Evolutionary conservation across 2,888 invertebrate genomes (phyloP).

Genomic region (Microplitis deprimator): DNA sequence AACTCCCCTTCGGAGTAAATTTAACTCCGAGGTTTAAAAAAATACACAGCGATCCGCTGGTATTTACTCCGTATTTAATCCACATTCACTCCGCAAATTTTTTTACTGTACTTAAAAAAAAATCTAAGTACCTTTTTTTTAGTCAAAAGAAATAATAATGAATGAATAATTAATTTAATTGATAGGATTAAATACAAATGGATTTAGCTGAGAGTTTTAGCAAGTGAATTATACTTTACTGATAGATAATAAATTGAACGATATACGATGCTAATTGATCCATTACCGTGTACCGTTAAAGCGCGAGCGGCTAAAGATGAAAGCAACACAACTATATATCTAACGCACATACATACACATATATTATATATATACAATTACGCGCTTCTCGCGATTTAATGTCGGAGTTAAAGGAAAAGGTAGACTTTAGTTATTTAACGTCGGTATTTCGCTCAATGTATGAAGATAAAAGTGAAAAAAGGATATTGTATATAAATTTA

Average conservation of each 20-base stretch:
- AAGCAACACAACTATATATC: conserved; percentile 2
- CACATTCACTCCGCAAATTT: too few relatives aligned
- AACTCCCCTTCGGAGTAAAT: too few relatives aligned
- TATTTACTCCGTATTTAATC: too few relatives aligned
- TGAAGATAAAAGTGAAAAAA: background rate
- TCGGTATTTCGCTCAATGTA: background rate
- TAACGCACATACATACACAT: background rate
- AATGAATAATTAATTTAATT: background rate
- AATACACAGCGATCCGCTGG: too few relatives aligned
- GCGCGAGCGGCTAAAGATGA: conserved; percentile 28
- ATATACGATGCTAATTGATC: conserved; percentile 47
- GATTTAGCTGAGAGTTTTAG: background rate
- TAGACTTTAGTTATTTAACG: background rate
- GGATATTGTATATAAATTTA: too few relatives aligned
- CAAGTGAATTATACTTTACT: conserved; percentile 23
- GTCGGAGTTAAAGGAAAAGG: background rate
- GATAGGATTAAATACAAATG: background rate
- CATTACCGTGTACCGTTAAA: conserved; percentile 40
- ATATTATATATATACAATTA: background rate
- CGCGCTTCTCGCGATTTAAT: background rate
- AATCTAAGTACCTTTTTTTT: too few relatives aligned
- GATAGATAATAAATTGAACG: conserved; percentile 31
- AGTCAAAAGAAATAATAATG: background rate
- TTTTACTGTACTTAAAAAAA: too few relatives aligned
- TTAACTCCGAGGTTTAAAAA: too few relatives aligned